Conservation (phyloP, 1,140 invertebrate genomes). For the Penaeus chinensis region DNA sequence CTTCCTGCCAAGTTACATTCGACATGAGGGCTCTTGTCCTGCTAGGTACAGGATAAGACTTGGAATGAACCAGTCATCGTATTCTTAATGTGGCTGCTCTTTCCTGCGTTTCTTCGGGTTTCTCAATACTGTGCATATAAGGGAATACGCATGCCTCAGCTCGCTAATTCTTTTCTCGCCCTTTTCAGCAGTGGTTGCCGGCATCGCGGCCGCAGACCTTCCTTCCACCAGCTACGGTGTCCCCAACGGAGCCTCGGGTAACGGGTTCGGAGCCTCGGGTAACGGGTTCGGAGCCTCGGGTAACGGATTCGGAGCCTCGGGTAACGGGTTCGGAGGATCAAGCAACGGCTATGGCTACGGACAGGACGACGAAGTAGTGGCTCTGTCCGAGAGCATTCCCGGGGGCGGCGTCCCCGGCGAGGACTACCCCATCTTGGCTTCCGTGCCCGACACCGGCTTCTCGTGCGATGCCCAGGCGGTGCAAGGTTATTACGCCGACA, state of each 20-base stretch:
- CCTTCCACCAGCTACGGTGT: background rate
- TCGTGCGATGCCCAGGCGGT: background rate
- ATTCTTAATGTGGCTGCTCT: too few relatives aligned
- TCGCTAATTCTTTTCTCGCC: background rate
- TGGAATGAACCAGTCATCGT: too few relatives aligned
- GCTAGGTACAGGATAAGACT: too few relatives aligned
- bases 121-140: too few relatives aligned
- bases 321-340: background rate
- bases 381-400: constrained; percentile 1
- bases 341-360: constrained; percentile 10
- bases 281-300: too few relatives aligned
- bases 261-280: too few relatives aligned
- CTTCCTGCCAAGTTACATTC: too few relatives aligned
- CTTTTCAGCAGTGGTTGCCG: background rate
- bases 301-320: too few relatives aligned
- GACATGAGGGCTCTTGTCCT: too few relatives aligned
- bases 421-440: constrained; percentile 5
- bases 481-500: constrained; percentile 10
- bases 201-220: background rate
- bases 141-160: too few relatives aligned
- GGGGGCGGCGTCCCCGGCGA: constrained; percentile 6
- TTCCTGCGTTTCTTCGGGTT: too few relatives aligned
- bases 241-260: background rate
- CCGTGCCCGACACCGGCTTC: constrained; percentile 4
- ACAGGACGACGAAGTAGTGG: background rate